phyloP scores from a whole-genome alignment of 2,888 invertebrate species.

The Brachyopa scutellaris region DNA sequence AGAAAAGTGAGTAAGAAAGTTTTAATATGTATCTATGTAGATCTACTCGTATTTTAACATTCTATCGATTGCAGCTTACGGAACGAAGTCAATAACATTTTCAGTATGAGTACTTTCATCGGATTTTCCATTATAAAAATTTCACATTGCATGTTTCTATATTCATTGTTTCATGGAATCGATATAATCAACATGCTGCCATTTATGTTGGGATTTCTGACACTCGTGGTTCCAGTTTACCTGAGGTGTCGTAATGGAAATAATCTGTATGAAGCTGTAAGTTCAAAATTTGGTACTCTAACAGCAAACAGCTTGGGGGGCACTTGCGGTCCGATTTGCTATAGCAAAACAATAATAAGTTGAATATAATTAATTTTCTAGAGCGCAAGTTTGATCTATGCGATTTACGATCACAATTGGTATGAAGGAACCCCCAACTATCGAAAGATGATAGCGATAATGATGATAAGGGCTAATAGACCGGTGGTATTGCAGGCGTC shows the following conservation, averaged over 20 bases:
- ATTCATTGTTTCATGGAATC: constrained; percentile 5
- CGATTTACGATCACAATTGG: constrained; percentile 38
- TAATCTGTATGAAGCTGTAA: constrained; percentile 24
- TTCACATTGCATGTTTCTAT: not conserved
- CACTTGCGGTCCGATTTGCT: too few relatives aligned
- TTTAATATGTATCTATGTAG: fast-evolving
- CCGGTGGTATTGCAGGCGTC: not conserved
- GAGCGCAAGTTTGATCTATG: constrained; percentile 15
- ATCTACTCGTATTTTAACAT: too few relatives aligned
- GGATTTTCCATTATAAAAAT: constrained; percentile 12
- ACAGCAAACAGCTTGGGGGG: too few relatives aligned
- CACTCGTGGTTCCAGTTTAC: not conserved
- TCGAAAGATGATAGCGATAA: not conserved
- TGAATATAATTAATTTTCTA: not conserved
- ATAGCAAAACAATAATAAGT: not conserved
- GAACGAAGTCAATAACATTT: constrained; percentile 20
- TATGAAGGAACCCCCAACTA: not conserved
- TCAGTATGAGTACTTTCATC: constrained; percentile 24
- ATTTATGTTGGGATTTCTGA: not conserved
- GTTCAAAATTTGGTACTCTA: not conserved
- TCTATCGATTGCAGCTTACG: not conserved
- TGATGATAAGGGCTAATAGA: not conserved
- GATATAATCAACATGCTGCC: not conserved
- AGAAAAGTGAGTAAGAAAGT: constrained; percentile 9
- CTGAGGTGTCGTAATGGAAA: constrained; percentile 11